phyloP scores from a whole-genome alignment of 2,888 invertebrate genomes.

The Aspidapion aeneum region DNA sequence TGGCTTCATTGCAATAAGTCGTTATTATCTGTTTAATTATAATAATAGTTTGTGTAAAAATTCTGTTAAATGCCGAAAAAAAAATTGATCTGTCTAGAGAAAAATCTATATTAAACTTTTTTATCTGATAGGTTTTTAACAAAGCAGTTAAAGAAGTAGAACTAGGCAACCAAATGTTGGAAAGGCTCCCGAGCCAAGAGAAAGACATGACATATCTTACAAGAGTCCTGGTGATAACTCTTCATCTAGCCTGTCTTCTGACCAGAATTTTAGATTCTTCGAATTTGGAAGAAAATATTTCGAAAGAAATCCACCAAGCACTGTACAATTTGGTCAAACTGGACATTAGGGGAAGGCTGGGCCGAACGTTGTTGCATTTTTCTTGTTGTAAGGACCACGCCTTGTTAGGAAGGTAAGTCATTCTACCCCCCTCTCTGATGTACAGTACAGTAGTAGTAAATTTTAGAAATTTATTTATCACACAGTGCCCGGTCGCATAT shows the following conservation, averaged over 20 bases:
- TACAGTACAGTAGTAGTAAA: too few species aligned
- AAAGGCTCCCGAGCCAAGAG: slow-evolving; percentile 60
- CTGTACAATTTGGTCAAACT: slow-evolving; percentile 76
- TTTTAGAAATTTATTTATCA: too few species aligned
- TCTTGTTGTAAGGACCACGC: slow-evolving; percentile 78
- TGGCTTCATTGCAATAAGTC: too few species aligned
- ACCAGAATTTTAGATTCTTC: slow-evolving; percentile 58
- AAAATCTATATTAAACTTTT: too few species aligned
- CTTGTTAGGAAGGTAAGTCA: slow-evolving; percentile 56
- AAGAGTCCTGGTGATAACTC: slow-evolving; percentile 78
- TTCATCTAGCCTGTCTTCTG: slow-evolving; percentile 78
- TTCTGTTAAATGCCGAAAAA: too few species aligned
- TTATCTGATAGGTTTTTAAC: slow-evolving; percentile 72
- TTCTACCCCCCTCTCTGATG: too few species aligned
- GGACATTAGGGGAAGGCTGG: slow-evolving; percentile 58
- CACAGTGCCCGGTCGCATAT: too few species aligned
- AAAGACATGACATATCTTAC: slow-evolving; percentile 76
- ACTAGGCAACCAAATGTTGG: slow-evolving; percentile 59
- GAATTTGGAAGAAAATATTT: slow-evolving; percentile 39
- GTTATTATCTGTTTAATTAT: too few species aligned
- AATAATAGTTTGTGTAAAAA: too few species aligned
- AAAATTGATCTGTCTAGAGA: too few species aligned
- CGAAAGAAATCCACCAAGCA: slow-evolving; percentile 64
- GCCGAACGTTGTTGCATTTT: slow-evolving; percentile 74
- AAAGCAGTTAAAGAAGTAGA: slow-evolving; percentile 78